Conservation (phyloP, 2,113 vertebrate genomes). For the Mirza zaza region DNA sequence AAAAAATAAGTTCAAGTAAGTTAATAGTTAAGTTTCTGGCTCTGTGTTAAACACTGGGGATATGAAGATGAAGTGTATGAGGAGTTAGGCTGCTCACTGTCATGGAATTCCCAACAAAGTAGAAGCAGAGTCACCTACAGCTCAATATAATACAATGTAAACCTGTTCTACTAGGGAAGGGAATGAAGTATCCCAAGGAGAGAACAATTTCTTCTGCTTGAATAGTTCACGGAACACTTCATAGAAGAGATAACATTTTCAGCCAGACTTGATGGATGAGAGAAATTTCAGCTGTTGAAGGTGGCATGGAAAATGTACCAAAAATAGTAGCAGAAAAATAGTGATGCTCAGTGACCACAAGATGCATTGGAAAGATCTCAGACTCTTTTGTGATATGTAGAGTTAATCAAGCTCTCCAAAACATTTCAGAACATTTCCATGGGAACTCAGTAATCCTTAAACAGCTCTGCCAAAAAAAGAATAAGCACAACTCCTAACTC, state of each 20-base stretch:
- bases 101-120: not conserved
- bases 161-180: not conserved
- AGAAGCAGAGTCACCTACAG: not conserved
- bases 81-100: not conserved
- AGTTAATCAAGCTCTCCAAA: not conserved
- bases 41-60: not conserved
- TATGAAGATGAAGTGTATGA: not conserved
- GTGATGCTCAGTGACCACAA: not conserved
- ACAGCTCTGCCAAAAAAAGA: not conserved
- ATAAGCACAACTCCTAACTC: not conserved
- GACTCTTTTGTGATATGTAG: not conserved
- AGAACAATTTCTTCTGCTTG: constrained; percentile 21
- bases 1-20: not conserved
- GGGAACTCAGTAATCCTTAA: not conserved
- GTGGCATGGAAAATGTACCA: not conserved
- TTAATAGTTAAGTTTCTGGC: not conserved
- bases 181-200: not conserved
- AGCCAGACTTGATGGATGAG: constrained; percentile 46
- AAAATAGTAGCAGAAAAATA: constrained; percentile 33
- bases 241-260: constrained; percentile 33
- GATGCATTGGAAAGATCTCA: not conserved
- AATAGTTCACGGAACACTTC: constrained; percentile 16
- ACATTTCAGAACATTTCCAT: not conserved
- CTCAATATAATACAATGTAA: not conserved
- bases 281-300: not conserved